phyloP scores from a whole-genome alignment of 2,113 vertebrate species.

The Suricata suricatta region DNA sequence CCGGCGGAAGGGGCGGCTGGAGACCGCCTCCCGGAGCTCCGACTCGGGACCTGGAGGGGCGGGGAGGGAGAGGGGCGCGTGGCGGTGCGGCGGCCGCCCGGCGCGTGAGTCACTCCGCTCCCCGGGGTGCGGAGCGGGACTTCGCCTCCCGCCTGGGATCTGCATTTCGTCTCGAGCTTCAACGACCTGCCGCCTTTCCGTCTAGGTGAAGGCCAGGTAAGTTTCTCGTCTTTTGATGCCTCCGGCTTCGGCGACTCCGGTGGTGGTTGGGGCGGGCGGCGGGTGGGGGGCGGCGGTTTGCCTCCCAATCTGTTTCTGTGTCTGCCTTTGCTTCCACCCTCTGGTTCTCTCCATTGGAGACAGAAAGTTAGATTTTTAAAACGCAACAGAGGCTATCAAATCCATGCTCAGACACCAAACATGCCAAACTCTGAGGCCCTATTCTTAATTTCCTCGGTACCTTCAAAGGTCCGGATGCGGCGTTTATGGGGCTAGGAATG shows the following conservation, averaged over 20 bases:
- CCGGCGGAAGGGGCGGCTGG: not conserved
- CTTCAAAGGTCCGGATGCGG: slow-evolving; percentile 2
- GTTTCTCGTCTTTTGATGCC: slow-evolving; percentile 58
- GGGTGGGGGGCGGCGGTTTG: not conserved
- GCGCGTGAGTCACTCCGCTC: slow-evolving; percentile 69
- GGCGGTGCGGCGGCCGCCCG: slow-evolving; percentile 3
- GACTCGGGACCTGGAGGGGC: slow-evolving; percentile 47
- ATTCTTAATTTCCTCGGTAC: slow-evolving; percentile 60
- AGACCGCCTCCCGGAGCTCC: not conserved
- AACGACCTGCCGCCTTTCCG: not conserved
- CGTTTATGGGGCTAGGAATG: slow-evolving; percentile 40
- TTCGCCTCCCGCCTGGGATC: slow-evolving; percentile 38
- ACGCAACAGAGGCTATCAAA: slow-evolving; percentile 57
- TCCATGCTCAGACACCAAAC: slow-evolving; percentile 4
- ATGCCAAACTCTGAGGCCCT: slow-evolving; percentile 65
- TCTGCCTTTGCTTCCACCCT: slow-evolving; percentile 48
- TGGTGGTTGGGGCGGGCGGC: not conserved
- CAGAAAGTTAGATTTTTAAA: slow-evolving; percentile 75
- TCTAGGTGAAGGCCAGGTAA: slow-evolving; percentile 59
- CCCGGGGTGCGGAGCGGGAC: slow-evolving; percentile 47
- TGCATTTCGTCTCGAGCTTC: slow-evolving; percentile 29
- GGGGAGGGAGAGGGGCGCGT: slow-evolving; percentile 36
- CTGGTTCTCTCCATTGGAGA: slow-evolving; percentile 46
- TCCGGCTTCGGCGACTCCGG: not conserved
- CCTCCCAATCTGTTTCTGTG: not conserved